Evolutionary conservation across 2,113 vertebrate genomes (phyloP), one percentile per base, ranked within the genome.

Genomic region (Crypturellus undulatus): DNA sequence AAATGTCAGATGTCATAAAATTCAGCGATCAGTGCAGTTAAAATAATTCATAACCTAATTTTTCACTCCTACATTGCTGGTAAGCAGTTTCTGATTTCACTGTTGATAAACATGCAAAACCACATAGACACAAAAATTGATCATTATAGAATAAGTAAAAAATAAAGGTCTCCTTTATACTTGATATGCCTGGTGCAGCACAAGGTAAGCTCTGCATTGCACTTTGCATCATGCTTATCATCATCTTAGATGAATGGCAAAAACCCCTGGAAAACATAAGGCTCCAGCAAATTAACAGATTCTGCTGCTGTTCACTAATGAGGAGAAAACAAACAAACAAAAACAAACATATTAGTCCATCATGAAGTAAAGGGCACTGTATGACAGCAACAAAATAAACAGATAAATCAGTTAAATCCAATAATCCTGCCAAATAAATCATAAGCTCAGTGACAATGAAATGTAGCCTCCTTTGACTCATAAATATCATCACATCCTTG

Each of bases 401-500:
- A 96, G 91, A 97, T 96, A 94, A 94, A 92, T 96, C 94, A 91
- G 87, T 84, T 90, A 92, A 96, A 86, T 80, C 72, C 71, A 79
- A 60, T 91, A 94, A 96, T 86, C 72, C 69, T 95, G 79, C 72
- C 90, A 92, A 93, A 91, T 93, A 95, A 93, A 94, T 95, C 92
- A 94, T n/a, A 84, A 67, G 43, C 65, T 96, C 83, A 13, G 40
- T 95, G 92, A 88, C 90, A 97, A 88, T 77, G 65, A 91, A 80
- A 67, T 3, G 42, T 28, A 84, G 56, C 20, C 13, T 92, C 18
- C 58, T 96, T 90, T 90, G 83, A 89, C 79, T 93, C 65, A 85
- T 52, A 88, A 86, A 64, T 30, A 91, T 38, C 5, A 1, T 49
- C 62, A 52, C 1, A 0, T 60, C 36, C 13, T 86, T 51, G 20